A percentile compares a stretch with the other conserved stretches of the same genome.
phyloP scores from a whole-genome alignment of 2,888 invertebrate genomes.

The Octonoba sinensis region DNA sequence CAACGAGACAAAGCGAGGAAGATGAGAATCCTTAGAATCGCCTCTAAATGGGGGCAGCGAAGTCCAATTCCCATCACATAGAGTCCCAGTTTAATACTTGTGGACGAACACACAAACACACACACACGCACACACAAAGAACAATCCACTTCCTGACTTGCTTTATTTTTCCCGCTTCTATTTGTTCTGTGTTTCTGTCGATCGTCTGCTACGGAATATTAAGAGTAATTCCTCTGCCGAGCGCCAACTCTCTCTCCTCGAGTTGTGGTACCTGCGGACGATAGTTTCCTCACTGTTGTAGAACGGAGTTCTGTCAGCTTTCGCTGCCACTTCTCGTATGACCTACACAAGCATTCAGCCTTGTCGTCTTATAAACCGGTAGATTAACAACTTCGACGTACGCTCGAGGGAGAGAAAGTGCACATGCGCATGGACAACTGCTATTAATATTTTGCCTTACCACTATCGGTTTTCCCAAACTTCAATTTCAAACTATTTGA shows the following conservation, averaged over 20 bases:
- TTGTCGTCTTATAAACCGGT: constrained; percentile 35
- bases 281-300: constrained; percentile 9
- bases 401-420: constrained; percentile 10
- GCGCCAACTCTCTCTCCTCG: neutral
- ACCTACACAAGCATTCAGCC: constrained; percentile 35
- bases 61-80: constrained; percentile 32
- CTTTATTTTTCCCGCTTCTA: neutral
- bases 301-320: constrained; percentile 9
- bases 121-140: constrained; percentile 5
- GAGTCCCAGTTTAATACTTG: constrained; percentile 15
- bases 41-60: constrained; percentile 17
- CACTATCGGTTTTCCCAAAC: no score
- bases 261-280: neutral
- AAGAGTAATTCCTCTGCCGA: no score
- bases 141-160: constrained; percentile 15
- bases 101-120: constrained; percentile 10
- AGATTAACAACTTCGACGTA: constrained; percentile 22
- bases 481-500: no score
- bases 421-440: constrained; percentile 9
- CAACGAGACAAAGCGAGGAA: constrained; percentile 13
- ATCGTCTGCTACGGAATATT: no score
- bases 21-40: constrained; percentile 19
- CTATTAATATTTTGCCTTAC: no score
- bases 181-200: neutral
- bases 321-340: constrained; percentile 22